phyloP scores from a whole-genome alignment of 2,797 vertebrate species.

The Meriones psammophilus region DNA sequence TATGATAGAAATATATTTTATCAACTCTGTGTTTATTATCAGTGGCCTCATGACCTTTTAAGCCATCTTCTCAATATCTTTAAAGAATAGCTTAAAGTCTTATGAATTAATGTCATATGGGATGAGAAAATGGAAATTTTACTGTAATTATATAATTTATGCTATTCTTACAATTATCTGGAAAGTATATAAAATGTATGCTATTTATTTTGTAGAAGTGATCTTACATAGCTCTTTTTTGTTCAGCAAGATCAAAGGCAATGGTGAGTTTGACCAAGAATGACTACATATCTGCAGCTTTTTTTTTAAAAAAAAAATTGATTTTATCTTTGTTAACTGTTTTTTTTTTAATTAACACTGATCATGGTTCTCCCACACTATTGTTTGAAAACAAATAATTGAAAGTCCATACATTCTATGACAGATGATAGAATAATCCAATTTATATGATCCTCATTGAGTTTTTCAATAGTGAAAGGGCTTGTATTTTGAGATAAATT shows the following conservation, averaged over 20 bases:
- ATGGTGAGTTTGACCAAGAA: not conserved
- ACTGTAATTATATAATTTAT: not conserved
- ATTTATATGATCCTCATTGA: not conserved
- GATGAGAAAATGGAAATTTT: not conserved
- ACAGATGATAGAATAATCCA: not conserved
- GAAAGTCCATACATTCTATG: not conserved
- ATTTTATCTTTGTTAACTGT: not conserved
- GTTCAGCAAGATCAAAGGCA: not conserved
- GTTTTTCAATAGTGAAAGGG: not conserved
- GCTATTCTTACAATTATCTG: not conserved
- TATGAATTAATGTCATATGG: conserved; percentile 26
- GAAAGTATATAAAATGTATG: not conserved
- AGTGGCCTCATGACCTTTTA: not conserved
- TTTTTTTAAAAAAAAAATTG: not conserved
- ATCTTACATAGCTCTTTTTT: not conserved
- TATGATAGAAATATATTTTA: conserved; percentile 38
- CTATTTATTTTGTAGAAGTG: not conserved
- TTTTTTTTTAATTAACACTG: not conserved
- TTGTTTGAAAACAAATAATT: conserved; percentile 43
- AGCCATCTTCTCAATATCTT: not conserved
- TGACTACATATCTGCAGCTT: not conserved
- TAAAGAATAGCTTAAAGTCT: not conserved
- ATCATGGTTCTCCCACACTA: not conserved
- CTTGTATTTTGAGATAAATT: not conserved
- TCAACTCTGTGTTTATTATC: not conserved